Percentiles rank a stretch among this genome's conserved stretches.
These are phyloP conservation scores for Hermaeophaga mercurialis DNA, from an alignment of 2,888 invertebrate species.

Conservation along the genomic window DNA sequence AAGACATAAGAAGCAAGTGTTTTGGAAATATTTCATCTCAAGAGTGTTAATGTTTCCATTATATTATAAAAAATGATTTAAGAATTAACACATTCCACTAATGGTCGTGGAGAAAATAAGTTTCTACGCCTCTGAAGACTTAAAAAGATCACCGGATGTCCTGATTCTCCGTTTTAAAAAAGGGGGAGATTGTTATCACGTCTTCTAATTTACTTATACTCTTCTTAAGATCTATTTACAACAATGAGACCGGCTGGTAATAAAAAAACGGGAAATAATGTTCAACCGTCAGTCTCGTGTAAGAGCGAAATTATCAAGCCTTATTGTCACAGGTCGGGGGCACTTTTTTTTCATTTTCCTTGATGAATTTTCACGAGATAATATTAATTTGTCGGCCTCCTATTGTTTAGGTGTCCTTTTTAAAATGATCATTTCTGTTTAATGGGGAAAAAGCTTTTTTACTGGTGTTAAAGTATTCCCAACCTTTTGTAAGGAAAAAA, in stretches of 20 bases:
- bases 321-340: conserved; percentile 33
- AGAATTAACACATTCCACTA: no score
- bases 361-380: conserved; percentile 32
- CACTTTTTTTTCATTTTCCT: conserved; percentile 30
- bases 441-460: not conserved
- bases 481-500: no score
- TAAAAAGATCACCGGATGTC: conserved; percentile 40
- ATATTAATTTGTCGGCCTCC: conserved; percentile 30
- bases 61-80: no score
- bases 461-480: not conserved
- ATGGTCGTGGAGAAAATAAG: no score
- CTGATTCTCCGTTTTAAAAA: conserved; percentile 51
- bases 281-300: conserved; percentile 30
- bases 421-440: conserved; percentile 7
- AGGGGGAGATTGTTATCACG: conserved; percentile 78
- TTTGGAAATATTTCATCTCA: no score
- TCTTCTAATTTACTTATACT: conserved; percentile 82
- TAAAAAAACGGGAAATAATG: conserved; percentile 52
- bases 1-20: no score
- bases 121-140: conserved; percentile 17
- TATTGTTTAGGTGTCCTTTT: conserved; percentile 20
- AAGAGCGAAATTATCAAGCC: conserved; percentile 32
- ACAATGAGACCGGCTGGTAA: conserved; percentile 54
- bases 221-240: conserved; percentile 77
- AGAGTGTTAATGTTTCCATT: no score